phyloP scores from a whole-genome alignment of 1,140 invertebrate species.

The Atta colombica region DNA sequence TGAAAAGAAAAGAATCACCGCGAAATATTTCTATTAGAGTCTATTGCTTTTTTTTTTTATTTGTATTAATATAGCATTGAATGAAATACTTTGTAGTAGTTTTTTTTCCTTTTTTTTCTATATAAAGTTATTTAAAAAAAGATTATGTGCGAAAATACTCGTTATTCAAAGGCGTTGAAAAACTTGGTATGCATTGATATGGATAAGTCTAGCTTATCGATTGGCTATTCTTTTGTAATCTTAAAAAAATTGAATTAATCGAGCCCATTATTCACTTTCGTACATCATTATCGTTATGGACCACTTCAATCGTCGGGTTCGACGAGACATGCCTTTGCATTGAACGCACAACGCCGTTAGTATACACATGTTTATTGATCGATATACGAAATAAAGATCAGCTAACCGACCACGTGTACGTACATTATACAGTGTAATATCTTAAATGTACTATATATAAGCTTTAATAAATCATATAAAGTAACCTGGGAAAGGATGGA shows the following conservation, averaged over 20 bases:
- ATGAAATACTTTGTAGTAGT: conserved; percentile 2
- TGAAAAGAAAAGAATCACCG: conserved; percentile 19
- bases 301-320: conserved; percentile 41
- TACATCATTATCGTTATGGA: conserved; percentile 62
- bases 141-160: background rate
- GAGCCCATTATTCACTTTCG: conserved; percentile 55
- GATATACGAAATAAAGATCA: conserved; percentile 85
- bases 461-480: conserved; percentile 81
- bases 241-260: conserved; percentile 15
- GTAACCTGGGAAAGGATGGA: conserved; percentile 51
- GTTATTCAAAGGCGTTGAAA: background rate
- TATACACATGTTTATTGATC: conserved; percentile 83
- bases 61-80: background rate
- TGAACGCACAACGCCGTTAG: conserved; percentile 76
- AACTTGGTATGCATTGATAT: background rate
- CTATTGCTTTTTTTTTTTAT: conserved; percentile 56
- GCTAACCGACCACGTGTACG: conserved; percentile 77
- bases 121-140: conserved; percentile 18
- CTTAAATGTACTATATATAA: conserved; percentile 58
- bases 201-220: conserved; percentile 13
- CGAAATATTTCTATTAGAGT: conserved; percentile 21
- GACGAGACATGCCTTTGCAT: conserved; percentile 72
- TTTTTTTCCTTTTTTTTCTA: background rate
- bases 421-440: conserved; percentile 78
- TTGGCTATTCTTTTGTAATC: background rate